These are phyloP conservation scores for Penaeus monodon DNA, from an alignment of 2,888 invertebrate genomes.

Conservation along the genomic window DNA sequence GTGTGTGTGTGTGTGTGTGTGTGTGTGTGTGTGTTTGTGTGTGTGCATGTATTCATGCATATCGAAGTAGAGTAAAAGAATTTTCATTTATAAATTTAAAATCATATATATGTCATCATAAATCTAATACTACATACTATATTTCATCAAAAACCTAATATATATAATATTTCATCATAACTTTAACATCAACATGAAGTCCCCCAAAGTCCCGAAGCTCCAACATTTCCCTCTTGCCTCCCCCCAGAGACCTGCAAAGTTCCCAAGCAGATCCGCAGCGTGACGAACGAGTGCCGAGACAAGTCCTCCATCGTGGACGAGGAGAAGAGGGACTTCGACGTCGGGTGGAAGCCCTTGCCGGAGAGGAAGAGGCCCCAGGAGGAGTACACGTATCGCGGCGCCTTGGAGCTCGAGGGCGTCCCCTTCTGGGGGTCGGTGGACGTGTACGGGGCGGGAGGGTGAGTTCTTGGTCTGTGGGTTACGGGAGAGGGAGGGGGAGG, in stretches of 20 bases:
- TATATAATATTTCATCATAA: too few relatives aligned
- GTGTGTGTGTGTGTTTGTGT: too few relatives aligned
- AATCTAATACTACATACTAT: too few relatives aligned
- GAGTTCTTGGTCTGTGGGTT: slow-evolving; percentile 67
- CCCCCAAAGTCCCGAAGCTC: too few relatives aligned
- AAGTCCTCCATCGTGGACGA: slow-evolving; percentile 66
- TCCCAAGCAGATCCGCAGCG: slow-evolving; percentile 63
- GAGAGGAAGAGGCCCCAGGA: slow-evolving; percentile 8
- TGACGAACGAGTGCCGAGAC: slow-evolving; percentile 66
- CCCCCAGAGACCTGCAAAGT: slow-evolving; percentile 61
- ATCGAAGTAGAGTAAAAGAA: too few relatives aligned
- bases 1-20: too few relatives aligned
- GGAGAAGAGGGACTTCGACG: slow-evolving; percentile 66
- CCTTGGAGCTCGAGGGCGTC: slow-evolving; percentile 69
- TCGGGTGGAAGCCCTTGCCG: slow-evolving; percentile 65
- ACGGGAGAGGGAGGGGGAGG: too few relatives aligned
- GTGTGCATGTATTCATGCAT: too few relatives aligned
- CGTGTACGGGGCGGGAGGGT: slow-evolving; percentile 72
- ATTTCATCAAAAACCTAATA: too few relatives aligned
- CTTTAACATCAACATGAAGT: too few relatives aligned
- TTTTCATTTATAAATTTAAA: neutral
- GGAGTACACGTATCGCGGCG: slow-evolving; percentile 67
- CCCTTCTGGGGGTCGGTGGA: slow-evolving; percentile 70
- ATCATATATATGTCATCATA: too few relatives aligned
- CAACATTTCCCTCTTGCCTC: neutral